Percentiles rank a stretch among this genome's conserved stretches.
Evolutionary conservation across 2,888 invertebrate species (phyloP).

Genomic region (Conchocele bisecta): DNA sequence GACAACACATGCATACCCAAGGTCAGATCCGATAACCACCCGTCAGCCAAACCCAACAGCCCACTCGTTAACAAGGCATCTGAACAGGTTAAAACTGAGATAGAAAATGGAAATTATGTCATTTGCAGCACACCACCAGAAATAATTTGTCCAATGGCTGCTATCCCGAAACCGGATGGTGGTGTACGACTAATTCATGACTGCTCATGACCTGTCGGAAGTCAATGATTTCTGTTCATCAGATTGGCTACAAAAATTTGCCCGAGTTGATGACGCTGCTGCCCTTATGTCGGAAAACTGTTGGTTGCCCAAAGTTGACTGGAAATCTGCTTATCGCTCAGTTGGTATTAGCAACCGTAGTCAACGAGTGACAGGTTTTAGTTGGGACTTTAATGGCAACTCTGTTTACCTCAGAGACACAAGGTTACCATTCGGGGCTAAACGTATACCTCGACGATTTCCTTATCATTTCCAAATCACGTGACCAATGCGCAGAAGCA

Average conservation of each 20-base stretch:
- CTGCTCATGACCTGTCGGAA: slow-evolving; percentile 16
- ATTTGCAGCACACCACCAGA: neutral
- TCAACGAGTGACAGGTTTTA: slow-evolving; percentile 4
- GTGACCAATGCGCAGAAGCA: neutral
- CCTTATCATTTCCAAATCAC: neutral
- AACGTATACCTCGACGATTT: slow-evolving; percentile 1
- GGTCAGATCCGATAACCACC: slow-evolving; percentile 8
- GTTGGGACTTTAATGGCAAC: slow-evolving; percentile 2
- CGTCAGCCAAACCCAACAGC: neutral
- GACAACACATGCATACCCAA: neutral
- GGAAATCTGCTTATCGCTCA: slow-evolving; percentile 10
- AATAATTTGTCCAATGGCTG: slow-evolving; percentile 14
- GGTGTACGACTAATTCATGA: slow-evolving; percentile 27
- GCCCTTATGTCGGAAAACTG: slow-evolving; percentile 3
- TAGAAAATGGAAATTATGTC: slow-evolving; percentile 23
- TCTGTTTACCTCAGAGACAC: neutral
- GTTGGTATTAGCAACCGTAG: slow-evolving; percentile 17
- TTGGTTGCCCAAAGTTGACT: slow-evolving; percentile 18
- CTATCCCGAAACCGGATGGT: slow-evolving; percentile 23
- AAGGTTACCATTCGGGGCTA: slow-evolving; percentile 21
- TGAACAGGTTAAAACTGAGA: slow-evolving; percentile 13
- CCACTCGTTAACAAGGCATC: slow-evolving; percentile 10
- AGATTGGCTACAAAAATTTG: slow-evolving; percentile 18
- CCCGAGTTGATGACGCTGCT: slow-evolving; percentile 20
- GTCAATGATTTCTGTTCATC: slow-evolving; percentile 22